Percentiles rank a stretch among this genome's conserved stretches.
phyloP scores from a whole-genome alignment of 1,140 invertebrate genomes.

The Brachionus sp. region DNA sequence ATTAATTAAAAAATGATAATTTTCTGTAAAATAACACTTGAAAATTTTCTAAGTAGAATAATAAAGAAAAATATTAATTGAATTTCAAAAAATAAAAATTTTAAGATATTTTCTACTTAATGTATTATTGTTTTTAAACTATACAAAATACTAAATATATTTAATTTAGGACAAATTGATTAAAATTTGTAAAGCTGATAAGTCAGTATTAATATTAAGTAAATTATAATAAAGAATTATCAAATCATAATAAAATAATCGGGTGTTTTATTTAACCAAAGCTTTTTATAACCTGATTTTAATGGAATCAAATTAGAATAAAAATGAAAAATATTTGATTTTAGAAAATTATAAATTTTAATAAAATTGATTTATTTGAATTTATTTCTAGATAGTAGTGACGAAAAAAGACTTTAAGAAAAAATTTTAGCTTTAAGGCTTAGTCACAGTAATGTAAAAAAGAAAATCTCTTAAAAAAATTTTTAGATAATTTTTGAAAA shows the following conservation, averaged over 20 bases:
- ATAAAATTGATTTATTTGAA: too few species aligned
- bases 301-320: neutral
- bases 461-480: neutral
- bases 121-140: too few species aligned
- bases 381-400: too few species aligned
- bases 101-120: neutral
- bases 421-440: too few species aligned
- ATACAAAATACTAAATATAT: too few species aligned
- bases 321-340: too few species aligned
- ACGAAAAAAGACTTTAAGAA: too few species aligned
- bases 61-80: neutral
- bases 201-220: constrained; percentile 47
- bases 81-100: too few species aligned
- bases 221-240: neutral
- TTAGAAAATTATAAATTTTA: too few species aligned
- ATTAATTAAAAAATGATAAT: neutral
- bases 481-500: neutral
- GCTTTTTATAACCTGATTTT: neutral
- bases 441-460: neutral
- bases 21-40: neutral
- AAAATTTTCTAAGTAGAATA: neutral
- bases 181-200: constrained; percentile 53
- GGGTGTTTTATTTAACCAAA: neutral
- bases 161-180: constrained; percentile 43
- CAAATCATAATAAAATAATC: constrained; percentile 3